Evolutionary conservation across 2,888 invertebrate genomes (phyloP), one percentile per base, ranked within the genome.

Genomic region (Acleris cristana): DNA sequence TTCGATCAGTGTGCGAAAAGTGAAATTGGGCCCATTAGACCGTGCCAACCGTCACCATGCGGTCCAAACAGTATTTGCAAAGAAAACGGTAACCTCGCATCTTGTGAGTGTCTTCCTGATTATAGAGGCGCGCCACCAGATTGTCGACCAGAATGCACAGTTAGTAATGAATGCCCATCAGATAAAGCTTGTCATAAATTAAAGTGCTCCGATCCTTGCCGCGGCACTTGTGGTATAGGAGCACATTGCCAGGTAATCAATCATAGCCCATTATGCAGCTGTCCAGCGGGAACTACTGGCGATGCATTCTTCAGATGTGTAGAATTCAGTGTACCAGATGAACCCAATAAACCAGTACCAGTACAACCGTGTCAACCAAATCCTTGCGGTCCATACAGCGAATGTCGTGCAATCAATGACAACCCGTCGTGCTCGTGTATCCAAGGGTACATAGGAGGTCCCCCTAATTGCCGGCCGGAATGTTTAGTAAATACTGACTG

Each of bases 401-500:
- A 96, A 83, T 97, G 97, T 79, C 94, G 96, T 44, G 93, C 94
- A 69, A 82, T 95, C 3, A 96, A 96, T 78, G 94, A 94, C 14
- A 94, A 95, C 74, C 96, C 96, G 1, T 95, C 96, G 6, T 98
- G 98, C 81, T 96, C 96, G 1, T 98, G 97, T 76, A 86, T 95
- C 65, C 94, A 95, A 60, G 93, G 94, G 45, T 96, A 96, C 79
- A 92, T 95, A 60, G 97, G 97, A n/a, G 92, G 94, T 62, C 97
- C 97, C 53, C 97, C 97, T 6, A 95, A 95, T 78, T 97, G 97
- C 81, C 94, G 95, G 70, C 97, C 97, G 2, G 97, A 97, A 86
- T 98, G 98, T 84, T 94, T 96, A 8, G 95, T 96, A 0, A 97
- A 96, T 78, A 94, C 96, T 5, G 97, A 97, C 81, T 97, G 97